phyloP scores from a whole-genome alignment of 1,140 invertebrate species.

The Tigriopus japonicus region DNA sequence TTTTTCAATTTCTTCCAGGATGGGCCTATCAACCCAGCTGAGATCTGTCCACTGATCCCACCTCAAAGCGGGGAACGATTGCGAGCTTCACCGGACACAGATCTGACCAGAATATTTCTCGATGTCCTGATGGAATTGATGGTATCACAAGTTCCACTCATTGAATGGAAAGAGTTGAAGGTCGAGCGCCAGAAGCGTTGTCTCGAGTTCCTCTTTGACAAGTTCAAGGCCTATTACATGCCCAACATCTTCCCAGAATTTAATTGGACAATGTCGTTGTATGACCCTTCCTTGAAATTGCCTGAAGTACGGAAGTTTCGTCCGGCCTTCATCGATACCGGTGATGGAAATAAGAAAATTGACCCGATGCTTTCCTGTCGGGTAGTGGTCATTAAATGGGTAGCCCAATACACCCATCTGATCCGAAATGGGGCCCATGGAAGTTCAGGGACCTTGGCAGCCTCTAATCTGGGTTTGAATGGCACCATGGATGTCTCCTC shows the following conservation, averaged over 20 bases:
- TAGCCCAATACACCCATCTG: constrained; percentile 57
- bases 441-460: neutral
- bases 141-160: constrained; percentile 64
- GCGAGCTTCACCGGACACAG: constrained; percentile 37
- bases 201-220: constrained; percentile 78
- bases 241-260: constrained; percentile 77
- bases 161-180: constrained; percentile 74
- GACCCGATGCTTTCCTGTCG: constrained; percentile 34
- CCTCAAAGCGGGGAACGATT: constrained; percentile 62
- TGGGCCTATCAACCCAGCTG: constrained; percentile 48
- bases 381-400: constrained; percentile 70
- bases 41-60: constrained; percentile 61
- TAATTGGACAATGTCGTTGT: constrained; percentile 57
- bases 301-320: constrained; percentile 11
- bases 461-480: neutral
- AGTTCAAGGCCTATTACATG: constrained; percentile 77
- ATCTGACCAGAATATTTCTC: constrained; percentile 64
- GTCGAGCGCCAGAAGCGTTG: constrained; percentile 46
- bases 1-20: neutral
- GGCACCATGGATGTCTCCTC: neutral
- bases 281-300: constrained; percentile 55
- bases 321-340: constrained; percentile 8
- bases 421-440: constrained; percentile 11
- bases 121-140: constrained; percentile 74
- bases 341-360: constrained; percentile 12